Conservation (phyloP, 2,888 invertebrate species). For the Acanthacorydalis orientalis region DNA sequence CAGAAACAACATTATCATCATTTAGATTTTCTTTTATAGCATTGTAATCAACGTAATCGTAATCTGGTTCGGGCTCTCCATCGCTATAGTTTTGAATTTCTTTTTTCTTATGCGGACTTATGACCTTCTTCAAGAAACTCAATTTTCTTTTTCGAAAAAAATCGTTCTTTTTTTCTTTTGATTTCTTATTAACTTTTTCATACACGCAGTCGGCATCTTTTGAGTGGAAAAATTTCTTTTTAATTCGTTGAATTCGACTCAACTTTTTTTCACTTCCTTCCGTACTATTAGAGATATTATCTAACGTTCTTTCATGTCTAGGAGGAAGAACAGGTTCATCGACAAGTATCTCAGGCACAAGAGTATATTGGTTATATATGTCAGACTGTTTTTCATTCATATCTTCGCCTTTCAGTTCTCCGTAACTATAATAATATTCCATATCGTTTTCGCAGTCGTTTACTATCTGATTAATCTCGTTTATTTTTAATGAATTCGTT, state of each 20-base stretch:
- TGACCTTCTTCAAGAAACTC: no score
- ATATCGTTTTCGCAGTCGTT: background rate
- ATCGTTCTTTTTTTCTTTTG: no score
- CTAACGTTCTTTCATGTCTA: background rate
- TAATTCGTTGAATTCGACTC: background rate
- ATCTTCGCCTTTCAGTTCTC: background rate
- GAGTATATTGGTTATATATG: background rate
- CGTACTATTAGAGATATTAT: background rate
- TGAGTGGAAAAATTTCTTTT: no score
- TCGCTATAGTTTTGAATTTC: background rate
- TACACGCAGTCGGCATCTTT: no score
- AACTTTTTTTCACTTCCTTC: background rate
- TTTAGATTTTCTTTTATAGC: background rate
- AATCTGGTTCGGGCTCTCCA: background rate
- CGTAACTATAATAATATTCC: constrained; percentile 1
- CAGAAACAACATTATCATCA: background rate
- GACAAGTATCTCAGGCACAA: background rate
- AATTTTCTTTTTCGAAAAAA: no score
- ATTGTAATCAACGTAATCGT: background rate
- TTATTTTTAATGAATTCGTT: no score
- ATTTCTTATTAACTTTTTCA: no score
- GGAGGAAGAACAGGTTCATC: constrained; percentile 1
- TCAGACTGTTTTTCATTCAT: background rate
- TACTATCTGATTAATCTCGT: background rate
- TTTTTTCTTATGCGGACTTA: background rate